Evolutionary conservation across 1,140 invertebrate genomes (phyloP).

Genomic region (Diprion similis): DNA sequence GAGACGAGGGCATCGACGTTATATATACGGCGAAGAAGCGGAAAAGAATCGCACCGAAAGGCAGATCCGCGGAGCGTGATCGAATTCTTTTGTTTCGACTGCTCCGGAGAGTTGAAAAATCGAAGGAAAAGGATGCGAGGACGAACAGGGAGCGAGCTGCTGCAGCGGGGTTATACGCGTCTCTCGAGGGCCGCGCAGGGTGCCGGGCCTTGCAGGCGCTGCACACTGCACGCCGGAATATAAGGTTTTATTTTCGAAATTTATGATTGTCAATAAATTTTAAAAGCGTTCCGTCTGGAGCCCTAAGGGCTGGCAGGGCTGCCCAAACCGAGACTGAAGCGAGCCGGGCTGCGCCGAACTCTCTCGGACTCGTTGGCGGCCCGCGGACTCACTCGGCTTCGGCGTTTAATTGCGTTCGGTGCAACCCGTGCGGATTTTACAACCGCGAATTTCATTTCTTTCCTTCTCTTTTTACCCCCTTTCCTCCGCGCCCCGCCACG

Average conservation of each 20-base stretch:
- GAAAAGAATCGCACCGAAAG: slow-evolving; percentile 19
- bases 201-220: slow-evolving; percentile 21
- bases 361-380: slow-evolving; percentile 28
- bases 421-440: slow-evolving; percentile 57
- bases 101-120: slow-evolving; percentile 37
- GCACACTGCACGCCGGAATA: slow-evolving; percentile 44
- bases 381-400: slow-evolving; percentile 55
- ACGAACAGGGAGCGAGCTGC: slow-evolving; percentile 28
- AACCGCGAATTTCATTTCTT: slow-evolving; percentile 54
- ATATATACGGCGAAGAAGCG: not conserved
- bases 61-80: slow-evolving; percentile 42
- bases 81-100: slow-evolving; percentile 59
- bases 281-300: slow-evolving; percentile 64
- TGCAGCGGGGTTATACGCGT: slow-evolving; percentile 34
- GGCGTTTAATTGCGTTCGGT: slow-evolving; percentile 59
- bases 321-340: slow-evolving; percentile 53
- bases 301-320: slow-evolving; percentile 60
- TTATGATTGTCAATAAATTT: slow-evolving; percentile 67
- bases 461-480: slow-evolving; percentile 24
- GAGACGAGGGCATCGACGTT: no score
- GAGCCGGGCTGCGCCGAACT: slow-evolving; percentile 3
- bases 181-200: slow-evolving; percentile 24
- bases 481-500: slow-evolving; percentile 9
- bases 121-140: slow-evolving; percentile 44
- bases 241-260: slow-evolving; percentile 66